phyloP scores from a whole-genome alignment of 1,140 invertebrate genomes.

The Dreissena rostriformis region DNA sequence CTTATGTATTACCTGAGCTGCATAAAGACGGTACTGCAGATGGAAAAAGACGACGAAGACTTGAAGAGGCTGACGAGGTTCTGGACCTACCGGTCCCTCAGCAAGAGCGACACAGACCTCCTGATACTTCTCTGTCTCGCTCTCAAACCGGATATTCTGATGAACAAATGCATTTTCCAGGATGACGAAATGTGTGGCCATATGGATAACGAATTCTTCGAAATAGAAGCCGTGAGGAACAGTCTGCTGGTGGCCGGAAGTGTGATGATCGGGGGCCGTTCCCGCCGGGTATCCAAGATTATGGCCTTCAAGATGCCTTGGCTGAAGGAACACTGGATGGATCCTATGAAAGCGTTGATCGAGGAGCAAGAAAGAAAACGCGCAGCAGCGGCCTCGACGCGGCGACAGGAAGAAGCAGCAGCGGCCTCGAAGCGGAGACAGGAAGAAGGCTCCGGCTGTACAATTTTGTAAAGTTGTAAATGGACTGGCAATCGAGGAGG shows the following conservation, averaged over 20 bases:
- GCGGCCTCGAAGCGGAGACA: too few species aligned
- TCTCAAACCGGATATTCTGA: slow-evolving; percentile 59
- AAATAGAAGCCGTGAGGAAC: slow-evolving; percentile 55
- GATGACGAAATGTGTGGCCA: slow-evolving; percentile 62
- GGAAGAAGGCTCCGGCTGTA: too few species aligned
- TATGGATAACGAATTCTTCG: slow-evolving; percentile 63
- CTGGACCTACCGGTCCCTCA: slow-evolving; percentile 46
- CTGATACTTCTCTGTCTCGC: slow-evolving; percentile 55
- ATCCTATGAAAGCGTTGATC: slow-evolving; percentile 25
- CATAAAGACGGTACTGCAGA: slow-evolving; percentile 60
- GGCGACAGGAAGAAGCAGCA: too few species aligned
- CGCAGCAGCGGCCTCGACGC: too few species aligned
- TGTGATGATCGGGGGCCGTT: slow-evolving; percentile 59
- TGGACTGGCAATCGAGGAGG: too few species aligned
- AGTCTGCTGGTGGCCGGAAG: slow-evolving; percentile 57
- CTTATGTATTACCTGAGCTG: slow-evolving; percentile 68
- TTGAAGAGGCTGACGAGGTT: slow-evolving; percentile 53
- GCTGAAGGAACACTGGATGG: slow-evolving; percentile 14
- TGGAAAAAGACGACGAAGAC: slow-evolving; percentile 45
- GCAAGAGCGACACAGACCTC: slow-evolving; percentile 37
- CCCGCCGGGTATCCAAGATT: slow-evolving; percentile 56
- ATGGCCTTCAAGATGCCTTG: slow-evolving; percentile 51
- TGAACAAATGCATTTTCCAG: slow-evolving; percentile 63
- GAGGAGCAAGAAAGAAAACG: slow-evolving; percentile 8
- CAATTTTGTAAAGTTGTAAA: too few species aligned